These are phyloP conservation scores for Procambarus virginalis DNA, from an alignment of 1,140 invertebrate genomes.

Conservation along the genomic window DNA sequence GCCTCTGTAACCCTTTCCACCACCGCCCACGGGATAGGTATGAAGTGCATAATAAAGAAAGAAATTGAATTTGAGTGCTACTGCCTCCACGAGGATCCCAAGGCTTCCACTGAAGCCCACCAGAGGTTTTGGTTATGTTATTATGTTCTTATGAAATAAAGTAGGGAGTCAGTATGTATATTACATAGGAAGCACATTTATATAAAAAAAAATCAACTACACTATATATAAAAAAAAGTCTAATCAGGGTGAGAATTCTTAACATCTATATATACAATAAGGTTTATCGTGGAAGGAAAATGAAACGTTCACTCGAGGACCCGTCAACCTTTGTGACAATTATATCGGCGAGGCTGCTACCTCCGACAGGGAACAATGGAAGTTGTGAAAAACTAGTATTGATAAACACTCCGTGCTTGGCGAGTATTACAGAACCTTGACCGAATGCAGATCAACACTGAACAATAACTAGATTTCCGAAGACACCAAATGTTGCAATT, in stretches of 20 bases:
- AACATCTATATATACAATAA: neutral
- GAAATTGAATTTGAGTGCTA: too few relatives aligned
- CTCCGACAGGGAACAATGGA: neutral
- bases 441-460: neutral
- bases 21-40: too few relatives aligned
- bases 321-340: neutral
- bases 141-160: too few relatives aligned
- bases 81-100: too few relatives aligned
- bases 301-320: neutral
- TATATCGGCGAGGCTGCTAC: neutral
- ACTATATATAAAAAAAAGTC: too few relatives aligned
- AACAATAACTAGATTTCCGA: neutral
- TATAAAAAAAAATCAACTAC: too few relatives aligned
- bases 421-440: neutral
- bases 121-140: too few relatives aligned
- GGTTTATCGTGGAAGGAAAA: neutral
- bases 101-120: too few relatives aligned
- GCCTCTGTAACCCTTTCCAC: too few relatives aligned
- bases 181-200: too few relatives aligned
- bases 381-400: constrained; percentile 13
- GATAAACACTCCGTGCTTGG: neutral
- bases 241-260: neutral
- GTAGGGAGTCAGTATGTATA: too few relatives aligned
- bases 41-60: too few relatives aligned
- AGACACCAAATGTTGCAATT: constrained; percentile 4